Percentiles rank a stretch among this genome's conserved stretches.
Conservation (phyloP, 2,888 invertebrate genomes). For the Spialia ferax region DNA sequence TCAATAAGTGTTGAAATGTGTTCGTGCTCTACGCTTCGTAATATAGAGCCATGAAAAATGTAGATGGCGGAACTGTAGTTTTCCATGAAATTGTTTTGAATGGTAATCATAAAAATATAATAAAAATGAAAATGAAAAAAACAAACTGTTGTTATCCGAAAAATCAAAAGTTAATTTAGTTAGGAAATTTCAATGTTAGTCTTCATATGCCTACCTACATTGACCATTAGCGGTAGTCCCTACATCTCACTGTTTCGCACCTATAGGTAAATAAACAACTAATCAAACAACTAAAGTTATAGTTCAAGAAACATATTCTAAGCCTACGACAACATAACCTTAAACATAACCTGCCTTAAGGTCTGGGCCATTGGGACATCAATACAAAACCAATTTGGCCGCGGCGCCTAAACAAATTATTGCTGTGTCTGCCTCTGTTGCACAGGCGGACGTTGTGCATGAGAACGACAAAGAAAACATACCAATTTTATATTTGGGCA, state of each 20-base stretch:
- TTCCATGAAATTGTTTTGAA: slow-evolving; percentile 3
- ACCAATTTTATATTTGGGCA: slow-evolving; percentile 77
- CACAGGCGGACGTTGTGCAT: slow-evolving; percentile 49
- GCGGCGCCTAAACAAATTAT: slow-evolving; percentile 66
- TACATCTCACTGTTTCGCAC: no score
- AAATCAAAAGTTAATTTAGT: no score
- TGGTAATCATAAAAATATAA: not conserved
- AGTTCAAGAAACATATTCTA: slow-evolving; percentile 56
- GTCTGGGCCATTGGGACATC: slow-evolving; percentile 70
- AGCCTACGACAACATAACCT: slow-evolving; percentile 72
- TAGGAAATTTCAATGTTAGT: no score
- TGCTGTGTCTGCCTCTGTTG: slow-evolving; percentile 58
- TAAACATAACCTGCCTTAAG: slow-evolving; percentile 84
- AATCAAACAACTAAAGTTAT: no score
- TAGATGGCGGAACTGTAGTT: slow-evolving; percentile 28
- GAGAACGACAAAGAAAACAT: slow-evolving; percentile 63
- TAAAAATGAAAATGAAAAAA: no score
- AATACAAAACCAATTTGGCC: slow-evolving; percentile 69
- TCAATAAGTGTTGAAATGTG: not conserved
- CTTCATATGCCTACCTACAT: no score
- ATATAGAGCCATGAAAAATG: slow-evolving; percentile 16
- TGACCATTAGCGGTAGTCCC: no score
- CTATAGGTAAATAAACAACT: no score
- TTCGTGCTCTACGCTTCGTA: not conserved
- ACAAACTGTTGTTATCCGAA: not conserved